phyloP scores from a whole-genome alignment of 1,140 invertebrate genomes.

The Eueides isabella region DNA sequence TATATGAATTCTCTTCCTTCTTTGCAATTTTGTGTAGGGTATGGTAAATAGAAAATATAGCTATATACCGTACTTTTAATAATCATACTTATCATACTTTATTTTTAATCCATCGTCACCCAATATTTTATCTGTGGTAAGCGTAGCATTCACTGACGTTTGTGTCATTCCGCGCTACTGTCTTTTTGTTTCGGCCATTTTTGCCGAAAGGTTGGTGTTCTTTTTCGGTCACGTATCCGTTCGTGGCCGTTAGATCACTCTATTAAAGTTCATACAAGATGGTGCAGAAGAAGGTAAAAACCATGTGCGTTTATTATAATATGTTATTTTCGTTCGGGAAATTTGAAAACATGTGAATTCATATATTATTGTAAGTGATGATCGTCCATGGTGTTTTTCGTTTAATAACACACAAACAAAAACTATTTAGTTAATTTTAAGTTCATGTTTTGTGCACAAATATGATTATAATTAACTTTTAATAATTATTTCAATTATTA shows the following conservation, averaged over 20 bases:
- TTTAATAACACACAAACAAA: slow-evolving; percentile 28
- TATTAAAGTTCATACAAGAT: slow-evolving; percentile 76
- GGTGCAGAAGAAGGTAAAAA: slow-evolving; percentile 83
- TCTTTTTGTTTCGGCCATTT: slow-evolving; percentile 81
- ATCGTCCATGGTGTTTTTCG: slow-evolving; percentile 42
- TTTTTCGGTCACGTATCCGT: slow-evolving; percentile 76
- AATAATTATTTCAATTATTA: background rate
- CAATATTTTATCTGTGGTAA: slow-evolving; percentile 27
- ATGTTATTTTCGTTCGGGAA: slow-evolving; percentile 61
- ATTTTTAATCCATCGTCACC: slow-evolving; percentile 6
- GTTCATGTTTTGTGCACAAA: background rate
- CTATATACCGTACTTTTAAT: too few species aligned
- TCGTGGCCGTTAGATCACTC: slow-evolving; percentile 78
- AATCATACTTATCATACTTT: background rate
- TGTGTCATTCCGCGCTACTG: slow-evolving; percentile 31
- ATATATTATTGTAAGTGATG: slow-evolving; percentile 31
- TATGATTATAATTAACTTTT: background rate
- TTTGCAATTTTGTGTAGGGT: too few species aligned
- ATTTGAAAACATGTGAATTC: slow-evolving; percentile 49
- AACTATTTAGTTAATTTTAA: background rate
- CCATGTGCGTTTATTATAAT: slow-evolving; percentile 71
- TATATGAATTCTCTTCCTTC: too few species aligned
- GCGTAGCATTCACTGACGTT: slow-evolving; percentile 25
- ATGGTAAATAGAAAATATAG: too few species aligned
- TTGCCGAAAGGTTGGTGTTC: slow-evolving; percentile 78